Conservation (phyloP, 2,797 vertebrate genomes). For the Pangasius macronema region DNA sequence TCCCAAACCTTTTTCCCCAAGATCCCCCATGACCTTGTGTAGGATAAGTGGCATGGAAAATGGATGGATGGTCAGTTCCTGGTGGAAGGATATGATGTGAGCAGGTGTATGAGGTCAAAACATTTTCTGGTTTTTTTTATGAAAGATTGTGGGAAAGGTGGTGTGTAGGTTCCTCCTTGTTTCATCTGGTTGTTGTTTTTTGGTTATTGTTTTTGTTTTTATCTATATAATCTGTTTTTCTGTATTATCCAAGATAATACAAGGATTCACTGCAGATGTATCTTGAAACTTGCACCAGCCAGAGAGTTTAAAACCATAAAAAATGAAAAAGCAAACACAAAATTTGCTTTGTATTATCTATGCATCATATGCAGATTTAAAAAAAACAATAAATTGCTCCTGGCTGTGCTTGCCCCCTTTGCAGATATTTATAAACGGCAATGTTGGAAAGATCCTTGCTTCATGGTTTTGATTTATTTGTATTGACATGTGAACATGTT, state of each 20-base stretch:
- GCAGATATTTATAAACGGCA: neutral
- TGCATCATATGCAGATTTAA: no score
- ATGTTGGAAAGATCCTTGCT: neutral
- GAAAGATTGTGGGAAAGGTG: neutral
- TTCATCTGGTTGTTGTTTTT: neutral
- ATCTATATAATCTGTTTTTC: neutral
- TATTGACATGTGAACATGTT: neutral
- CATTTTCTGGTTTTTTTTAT: neutral
- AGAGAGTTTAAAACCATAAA: neutral
- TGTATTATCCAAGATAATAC: neutral
- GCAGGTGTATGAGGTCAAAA: neutral
- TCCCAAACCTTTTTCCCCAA: no score
- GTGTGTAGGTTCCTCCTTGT: neutral
- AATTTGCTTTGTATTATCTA: neutral
- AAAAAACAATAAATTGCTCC: no score
- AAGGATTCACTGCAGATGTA: neutral
- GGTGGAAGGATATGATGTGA: neutral
- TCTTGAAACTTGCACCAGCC: neutral
- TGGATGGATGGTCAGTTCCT: neutral
- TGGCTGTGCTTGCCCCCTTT: neutral
- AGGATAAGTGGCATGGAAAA: no score
- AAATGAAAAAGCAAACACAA: neutral
- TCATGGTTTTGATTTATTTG: constrained; percentile 25
- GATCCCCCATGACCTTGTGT: no score
- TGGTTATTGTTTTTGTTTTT: neutral